Base-by-base conservation (phyloP, 2,113 vertebrate species). In the Corynorhinus townsendii region DNA sequence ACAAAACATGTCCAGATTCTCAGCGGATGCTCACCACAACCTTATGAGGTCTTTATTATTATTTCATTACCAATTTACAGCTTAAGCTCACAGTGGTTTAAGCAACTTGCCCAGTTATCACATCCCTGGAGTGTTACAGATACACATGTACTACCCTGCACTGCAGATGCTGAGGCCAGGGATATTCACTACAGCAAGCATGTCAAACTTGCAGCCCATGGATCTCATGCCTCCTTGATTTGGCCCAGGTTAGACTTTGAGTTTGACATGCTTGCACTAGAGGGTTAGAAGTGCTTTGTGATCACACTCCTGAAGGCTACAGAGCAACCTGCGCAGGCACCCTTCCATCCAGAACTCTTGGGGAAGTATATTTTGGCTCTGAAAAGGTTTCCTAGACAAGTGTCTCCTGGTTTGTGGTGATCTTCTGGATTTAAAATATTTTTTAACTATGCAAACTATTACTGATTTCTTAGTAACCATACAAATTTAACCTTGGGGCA, bases 251-350 rank as follows among this genome's bases (percentile, higher is more conserved):
- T 54, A 54, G 17, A 20, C 52, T 54, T 54, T 54, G 19, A 54
- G 52, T 54, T 54, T 54, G 52, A 54, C 5, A 54, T 54, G 52
- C 52, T 54, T 54, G 52, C 77, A 68, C 30, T 45, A 20, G 33
- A 77, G 91, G 89, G 73, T 93, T 40, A 93, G 45, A 89, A 82
- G 80, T 71, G 47, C 33, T 89, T 91, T 93, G 20, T 20, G 69
- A 35, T 68, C 49, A 33, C 1, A 38, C 10, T 69, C 54, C 49
- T 45, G 16, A 83, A 66, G 68, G 62, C 59, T 52, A 26, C 47
- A 49, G 64, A 75, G 83, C 90, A 83, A 45, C 38, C 14, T 93
- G 75, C 89, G 17, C 5, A 43, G 35, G 79, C 9, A 86, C 19
- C 26, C 28, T 95, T 54, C 93, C 91, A 91, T 56, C 90, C 43